phyloP scores from a whole-genome alignment of 2,797 vertebrate genomes.

The Hipposideros larvatus region DNA sequence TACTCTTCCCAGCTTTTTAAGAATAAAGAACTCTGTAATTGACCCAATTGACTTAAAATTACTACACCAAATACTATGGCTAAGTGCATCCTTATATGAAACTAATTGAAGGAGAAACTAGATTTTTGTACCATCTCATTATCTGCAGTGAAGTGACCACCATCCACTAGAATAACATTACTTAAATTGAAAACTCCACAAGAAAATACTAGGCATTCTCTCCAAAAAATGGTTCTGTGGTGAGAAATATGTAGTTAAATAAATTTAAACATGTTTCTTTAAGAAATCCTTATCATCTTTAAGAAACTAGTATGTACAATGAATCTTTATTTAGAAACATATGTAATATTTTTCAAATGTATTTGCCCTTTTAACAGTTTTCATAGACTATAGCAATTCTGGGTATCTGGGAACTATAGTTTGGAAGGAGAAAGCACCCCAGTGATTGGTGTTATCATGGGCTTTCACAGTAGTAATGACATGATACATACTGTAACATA shows the following conservation, averaged over 20 bases:
- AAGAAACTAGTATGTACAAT: background rate
- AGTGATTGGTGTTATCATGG: background rate
- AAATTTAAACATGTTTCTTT: conserved; percentile 37
- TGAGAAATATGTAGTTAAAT: conserved; percentile 13
- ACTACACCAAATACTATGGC: conserved; percentile 59
- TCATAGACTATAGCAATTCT: background rate
- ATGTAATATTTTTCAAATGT: background rate
- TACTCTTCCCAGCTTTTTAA: conserved; percentile 36
- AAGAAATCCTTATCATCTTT: background rate
- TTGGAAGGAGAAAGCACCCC: background rate
- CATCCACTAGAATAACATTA: conserved; percentile 38
- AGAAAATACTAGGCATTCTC: conserved; percentile 39
- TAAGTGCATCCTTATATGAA: conserved; percentile 38
- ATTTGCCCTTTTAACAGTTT: background rate
- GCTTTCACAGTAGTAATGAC: background rate
- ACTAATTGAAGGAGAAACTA: conserved; percentile 36
- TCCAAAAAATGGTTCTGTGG: background rate
- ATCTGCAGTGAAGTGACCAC: background rate
- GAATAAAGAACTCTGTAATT: conserved; percentile 54
- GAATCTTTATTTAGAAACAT: background rate
- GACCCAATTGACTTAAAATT: conserved; percentile 53
- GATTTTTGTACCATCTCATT: conserved; percentile 46
- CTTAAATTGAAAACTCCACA: conserved; percentile 29
- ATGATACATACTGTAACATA: background rate
- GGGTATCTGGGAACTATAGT: background rate